Evolutionary conservation across 2,888 invertebrate species (phyloP), one percentile per base, ranked within the genome.

Genomic region (Mesorhabditis spiculigera): DNA sequence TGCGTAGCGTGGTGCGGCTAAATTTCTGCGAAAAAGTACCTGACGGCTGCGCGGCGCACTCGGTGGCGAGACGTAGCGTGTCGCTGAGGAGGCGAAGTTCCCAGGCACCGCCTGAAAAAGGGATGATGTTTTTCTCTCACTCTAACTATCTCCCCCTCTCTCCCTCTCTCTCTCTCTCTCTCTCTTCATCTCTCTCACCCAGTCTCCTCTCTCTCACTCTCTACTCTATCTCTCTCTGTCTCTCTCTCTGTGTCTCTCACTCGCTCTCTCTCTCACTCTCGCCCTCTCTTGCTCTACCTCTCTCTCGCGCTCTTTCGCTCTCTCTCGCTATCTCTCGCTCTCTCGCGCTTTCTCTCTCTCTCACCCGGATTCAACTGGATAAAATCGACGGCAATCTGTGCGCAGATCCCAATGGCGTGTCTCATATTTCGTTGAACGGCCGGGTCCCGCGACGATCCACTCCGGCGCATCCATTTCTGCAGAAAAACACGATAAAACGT

Each of bases 331-430:
- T 28, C 3, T 28, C 28, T 28, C 28, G 28, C 28, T 28, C 28
- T 28, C 28, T 28, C 28, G 28, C 28, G 28, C 28, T 28, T 28
- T 28, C 28, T 28, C 28, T 3, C 28, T 28, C 28, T 28, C 28
- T 28, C 28, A 28, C 28, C 28, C 28, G 28, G 28, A 28, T 28
- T 28, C 28, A 28, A 28, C 28, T 28, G 28, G 41, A 80, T 65
- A 43, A 77, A 70, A 16, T 80, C 77, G 13, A 78, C 70, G 5
- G 77, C 80, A 6, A 75, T 80, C 42, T 78, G 75, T 4, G 77
- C 76, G 45, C 74, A 77, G 6, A 74, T 75, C 28, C 80, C 80
- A 63, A 80, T 72, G 3, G 78, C 78, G 43, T 74, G 72, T 67
- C 45, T 44, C 28, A 65, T 28, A 28, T 28, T 28, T 28, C 28